These are phyloP conservation scores for Eristalis pertinax DNA, from an alignment of 2,888 invertebrate genomes.

Conservation along the genomic window DNA sequence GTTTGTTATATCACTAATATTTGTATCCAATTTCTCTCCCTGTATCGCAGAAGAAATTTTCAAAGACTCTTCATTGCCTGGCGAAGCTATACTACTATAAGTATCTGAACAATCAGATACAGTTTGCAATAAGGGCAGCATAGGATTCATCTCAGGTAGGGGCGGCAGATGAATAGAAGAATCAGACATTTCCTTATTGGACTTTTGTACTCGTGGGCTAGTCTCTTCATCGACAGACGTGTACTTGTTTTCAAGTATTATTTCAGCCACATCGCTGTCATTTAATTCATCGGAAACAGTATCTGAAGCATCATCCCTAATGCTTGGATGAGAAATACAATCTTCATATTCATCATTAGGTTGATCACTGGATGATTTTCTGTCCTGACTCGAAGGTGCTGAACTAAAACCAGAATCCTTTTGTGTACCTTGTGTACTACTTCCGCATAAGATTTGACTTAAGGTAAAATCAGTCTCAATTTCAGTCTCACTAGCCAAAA, in stretches of 20 bases:
- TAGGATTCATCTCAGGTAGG: constrained; percentile 11
- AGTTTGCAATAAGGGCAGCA: constrained; percentile 43
- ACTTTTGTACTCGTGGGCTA: background rate
- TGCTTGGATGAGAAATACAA: constrained; percentile 20
- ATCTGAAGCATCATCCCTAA: constrained; percentile 45
- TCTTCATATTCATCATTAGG: constrained; percentile 44
- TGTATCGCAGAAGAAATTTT: background rate
- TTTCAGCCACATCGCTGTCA: constrained; percentile 56
- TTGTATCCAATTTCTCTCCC: background rate
- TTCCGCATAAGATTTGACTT: constrained; percentile 44
- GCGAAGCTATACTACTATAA: constrained; percentile 37
- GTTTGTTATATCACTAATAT: constrained; percentile 14
- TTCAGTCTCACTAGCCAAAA: constrained; percentile 40
- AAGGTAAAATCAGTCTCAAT: constrained; percentile 62
- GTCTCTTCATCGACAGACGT: background rate
- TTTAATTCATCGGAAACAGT: constrained; percentile 64
- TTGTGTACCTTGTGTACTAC: constrained; percentile 43
- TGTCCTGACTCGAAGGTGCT: constrained; percentile 74
- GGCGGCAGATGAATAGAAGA: background rate
- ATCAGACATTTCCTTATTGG: constrained; percentile 15
- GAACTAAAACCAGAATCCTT: constrained; percentile 76
- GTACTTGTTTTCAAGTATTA: background rate
- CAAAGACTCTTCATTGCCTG: constrained; percentile 28
- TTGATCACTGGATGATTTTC: constrained; percentile 48
- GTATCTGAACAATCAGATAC: constrained; percentile 49